A percentile compares a stretch with the other conserved stretches of the same genome.
Evolutionary conservation across 1,140 invertebrate species (phyloP).

Genomic region (Cardiocondyla obscurior): DNA sequence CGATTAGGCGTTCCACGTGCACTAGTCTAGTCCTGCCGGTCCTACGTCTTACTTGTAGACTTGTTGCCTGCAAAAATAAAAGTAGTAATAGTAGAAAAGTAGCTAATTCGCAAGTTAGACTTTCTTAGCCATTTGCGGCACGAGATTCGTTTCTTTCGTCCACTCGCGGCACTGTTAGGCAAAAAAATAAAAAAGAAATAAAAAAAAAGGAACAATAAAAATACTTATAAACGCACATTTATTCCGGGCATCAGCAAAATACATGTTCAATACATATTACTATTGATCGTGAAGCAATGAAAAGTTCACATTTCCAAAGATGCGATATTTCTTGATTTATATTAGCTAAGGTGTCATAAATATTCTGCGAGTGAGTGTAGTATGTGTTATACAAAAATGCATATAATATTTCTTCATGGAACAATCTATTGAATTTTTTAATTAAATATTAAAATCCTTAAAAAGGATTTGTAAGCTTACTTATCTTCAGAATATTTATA

Average conservation of each 20-base stretch:
- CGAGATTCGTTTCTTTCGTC: too few relatives aligned
- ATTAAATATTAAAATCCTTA: conserved; percentile 9
- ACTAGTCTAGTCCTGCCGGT: too few relatives aligned
- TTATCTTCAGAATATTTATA: conserved; percentile 26
- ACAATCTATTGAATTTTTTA: background rate
- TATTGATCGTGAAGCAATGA: background rate
- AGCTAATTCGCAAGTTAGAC: too few relatives aligned
- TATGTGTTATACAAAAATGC: conserved; percentile 11
- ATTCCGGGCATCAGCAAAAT: conserved; percentile 38
- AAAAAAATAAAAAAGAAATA: too few relatives aligned
- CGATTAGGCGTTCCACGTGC: too few relatives aligned
- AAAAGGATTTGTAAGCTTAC: conserved; percentile 6
- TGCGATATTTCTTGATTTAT: background rate
- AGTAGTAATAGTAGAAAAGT: too few relatives aligned
- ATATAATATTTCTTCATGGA: background rate
- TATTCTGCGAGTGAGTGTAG: background rate
- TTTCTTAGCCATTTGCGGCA: too few relatives aligned
- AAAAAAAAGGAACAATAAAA: conserved; percentile 1
- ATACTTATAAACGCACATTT: conserved; percentile 36
- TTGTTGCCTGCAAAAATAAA: too few relatives aligned
- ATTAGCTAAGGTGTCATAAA: background rate
- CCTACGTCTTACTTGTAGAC: too few relatives aligned
- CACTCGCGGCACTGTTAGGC: too few relatives aligned
- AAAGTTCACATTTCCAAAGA: conserved; percentile 6
- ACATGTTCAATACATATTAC: conserved; percentile 27